Percentiles rank a stretch among this genome's conserved stretches.
phyloP scores from a whole-genome alignment of 2,888 invertebrate genomes.

The Macropis europaea region DNA sequence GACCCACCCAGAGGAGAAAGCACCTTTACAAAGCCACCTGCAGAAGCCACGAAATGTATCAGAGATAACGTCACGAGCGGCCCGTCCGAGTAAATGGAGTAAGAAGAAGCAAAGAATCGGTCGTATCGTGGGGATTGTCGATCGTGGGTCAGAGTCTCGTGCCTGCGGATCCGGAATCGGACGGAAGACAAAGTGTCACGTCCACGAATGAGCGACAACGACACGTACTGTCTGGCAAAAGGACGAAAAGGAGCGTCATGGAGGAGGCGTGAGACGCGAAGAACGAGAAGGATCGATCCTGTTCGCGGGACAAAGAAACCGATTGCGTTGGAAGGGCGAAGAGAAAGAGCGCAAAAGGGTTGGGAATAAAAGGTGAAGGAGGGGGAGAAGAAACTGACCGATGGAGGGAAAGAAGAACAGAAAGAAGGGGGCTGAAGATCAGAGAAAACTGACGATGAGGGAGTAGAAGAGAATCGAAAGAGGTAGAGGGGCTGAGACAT shows the following conservation, averaged over 20 bases:
- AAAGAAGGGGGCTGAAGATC: constrained; percentile 5
- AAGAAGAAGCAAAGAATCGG: neutral
- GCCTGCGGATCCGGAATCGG: constrained; percentile 27
- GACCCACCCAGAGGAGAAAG: too few species aligned
- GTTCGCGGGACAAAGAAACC: constrained; percentile 29
- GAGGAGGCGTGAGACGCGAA: constrained; percentile 31
- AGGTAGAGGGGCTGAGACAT: neutral
- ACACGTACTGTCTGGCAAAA: constrained; percentile 27
- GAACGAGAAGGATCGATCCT: constrained; percentile 4
- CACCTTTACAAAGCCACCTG: too few species aligned
- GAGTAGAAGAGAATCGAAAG: constrained; percentile 23
- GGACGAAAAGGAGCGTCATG: constrained; percentile 21
- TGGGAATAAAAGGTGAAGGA: constrained; percentile 11
- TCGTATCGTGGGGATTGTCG: neutral
- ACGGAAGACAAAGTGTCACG: constrained; percentile 47
- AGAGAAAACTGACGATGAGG: constrained; percentile 31
- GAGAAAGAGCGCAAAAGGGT: constrained; percentile 29
- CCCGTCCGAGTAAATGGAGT: neutral
- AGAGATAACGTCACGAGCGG: neutral
- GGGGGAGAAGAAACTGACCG: neutral
- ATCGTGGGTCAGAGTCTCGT: constrained; percentile 14
- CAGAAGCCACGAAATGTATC: neutral
- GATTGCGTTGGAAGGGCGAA: constrained; percentile 30
- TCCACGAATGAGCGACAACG: constrained; percentile 51
- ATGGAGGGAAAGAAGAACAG: neutral